Evolutionary conservation across 1,140 invertebrate genomes (phyloP).

Genomic region (Hylaeus volcanicus): DNA sequence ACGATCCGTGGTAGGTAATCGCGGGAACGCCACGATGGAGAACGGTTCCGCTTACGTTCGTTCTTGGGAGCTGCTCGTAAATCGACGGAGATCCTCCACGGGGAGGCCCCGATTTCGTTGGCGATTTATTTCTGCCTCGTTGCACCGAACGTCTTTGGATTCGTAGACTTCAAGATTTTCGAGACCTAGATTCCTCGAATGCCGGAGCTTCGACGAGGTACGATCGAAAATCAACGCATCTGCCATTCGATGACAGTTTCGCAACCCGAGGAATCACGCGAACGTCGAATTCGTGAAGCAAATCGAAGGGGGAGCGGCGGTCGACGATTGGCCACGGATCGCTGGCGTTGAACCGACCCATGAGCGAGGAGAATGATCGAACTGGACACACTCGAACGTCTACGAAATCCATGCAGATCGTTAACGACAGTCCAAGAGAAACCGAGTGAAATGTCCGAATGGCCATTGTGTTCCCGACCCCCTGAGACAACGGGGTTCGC

Average conservation of each 20-base stretch:
- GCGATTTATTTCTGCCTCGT: too few relatives aligned
- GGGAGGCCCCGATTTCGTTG: not conserved
- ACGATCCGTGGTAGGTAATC: conserved; percentile 16
- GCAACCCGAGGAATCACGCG: not conserved
- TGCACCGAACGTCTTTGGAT: too few relatives aligned
- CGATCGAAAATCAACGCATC: too few relatives aligned
- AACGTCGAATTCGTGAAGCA: not conserved
- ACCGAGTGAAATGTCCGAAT: conserved; percentile 40
- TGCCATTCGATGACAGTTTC: not conserved
- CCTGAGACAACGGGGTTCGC: conserved; percentile 74
- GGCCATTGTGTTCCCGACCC: conserved; percentile 70
- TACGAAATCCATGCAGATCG: conserved; percentile 40
- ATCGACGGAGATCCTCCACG: not conserved
- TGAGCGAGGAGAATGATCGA: conserved; percentile 50
- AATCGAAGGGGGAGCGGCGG: not conserved
- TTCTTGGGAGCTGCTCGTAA: conserved; percentile 14
- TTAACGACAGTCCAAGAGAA: conserved; percentile 54
- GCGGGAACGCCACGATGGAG: conserved; percentile 2
- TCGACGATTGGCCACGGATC: conserved; percentile 16
- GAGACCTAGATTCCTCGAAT: too few relatives aligned
- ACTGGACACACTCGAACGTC: conserved; percentile 26
- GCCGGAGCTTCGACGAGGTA: too few relatives aligned
- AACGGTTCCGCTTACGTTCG: conserved; percentile 8
- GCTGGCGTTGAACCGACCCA: conserved; percentile 12
- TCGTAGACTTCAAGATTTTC: too few relatives aligned